Evolutionary conservation across 2,113 vertebrate species (phyloP).

Genomic region (Elgaria multicarinata): DNA sequence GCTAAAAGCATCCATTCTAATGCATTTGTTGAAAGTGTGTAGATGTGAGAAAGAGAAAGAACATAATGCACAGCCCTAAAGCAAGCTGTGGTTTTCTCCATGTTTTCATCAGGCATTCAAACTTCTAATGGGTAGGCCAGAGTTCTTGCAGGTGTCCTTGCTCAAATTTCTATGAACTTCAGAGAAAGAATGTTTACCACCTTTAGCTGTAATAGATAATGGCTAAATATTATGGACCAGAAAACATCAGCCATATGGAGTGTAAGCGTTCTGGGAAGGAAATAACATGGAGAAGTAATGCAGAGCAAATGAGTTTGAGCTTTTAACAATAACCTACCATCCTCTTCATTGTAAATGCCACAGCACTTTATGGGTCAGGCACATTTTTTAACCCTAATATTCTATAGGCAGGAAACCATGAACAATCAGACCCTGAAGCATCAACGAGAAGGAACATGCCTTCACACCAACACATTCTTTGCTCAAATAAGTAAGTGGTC

Average conservation of each 20-base stretch:
- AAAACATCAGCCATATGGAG: background rate
- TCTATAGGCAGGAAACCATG: background rate
- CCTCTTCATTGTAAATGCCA: background rate
- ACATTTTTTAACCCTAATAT: background rate
- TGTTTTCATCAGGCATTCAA: constrained; percentile 35
- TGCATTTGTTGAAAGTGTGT: background rate
- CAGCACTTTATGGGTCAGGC: background rate
- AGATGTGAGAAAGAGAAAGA: background rate
- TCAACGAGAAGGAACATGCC: background rate
- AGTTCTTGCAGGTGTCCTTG: constrained; percentile 56
- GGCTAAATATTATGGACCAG: background rate
- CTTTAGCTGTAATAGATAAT: background rate
- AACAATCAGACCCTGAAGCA: background rate
- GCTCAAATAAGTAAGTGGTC: background rate
- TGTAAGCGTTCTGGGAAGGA: too few relatives aligned
- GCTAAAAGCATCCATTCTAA: constrained; percentile 31
- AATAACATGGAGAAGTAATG: background rate
- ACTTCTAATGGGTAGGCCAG: constrained; percentile 34
- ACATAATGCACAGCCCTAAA: constrained; percentile 36
- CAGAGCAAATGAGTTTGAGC: background rate
- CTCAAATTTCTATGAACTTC: constrained; percentile 26
- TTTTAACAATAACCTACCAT: background rate
- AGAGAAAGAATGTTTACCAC: constrained; percentile 43
- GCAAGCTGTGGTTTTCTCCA: background rate
- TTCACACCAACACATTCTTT: background rate